These are phyloP conservation scores for Onychomys torridus DNA, from an alignment of 2,797 vertebrate genomes.

Conservation along the genomic window DNA sequence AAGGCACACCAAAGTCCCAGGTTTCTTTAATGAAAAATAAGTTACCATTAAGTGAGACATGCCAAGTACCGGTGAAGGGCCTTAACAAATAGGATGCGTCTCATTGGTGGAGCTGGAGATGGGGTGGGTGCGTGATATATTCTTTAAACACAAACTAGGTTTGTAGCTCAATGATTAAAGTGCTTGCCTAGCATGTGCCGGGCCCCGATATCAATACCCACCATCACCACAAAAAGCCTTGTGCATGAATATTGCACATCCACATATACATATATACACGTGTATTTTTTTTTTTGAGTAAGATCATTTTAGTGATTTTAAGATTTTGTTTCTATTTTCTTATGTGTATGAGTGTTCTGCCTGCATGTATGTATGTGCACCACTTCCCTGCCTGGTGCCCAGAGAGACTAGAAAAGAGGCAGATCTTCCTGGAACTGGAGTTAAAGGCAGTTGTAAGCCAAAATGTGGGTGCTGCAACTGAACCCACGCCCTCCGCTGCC, in stretches of 20 bases:
- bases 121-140: accelerated
- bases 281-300: background rate
- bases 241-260: too few species aligned
- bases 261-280: too few species aligned
- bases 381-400: background rate
- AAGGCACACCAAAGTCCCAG: background rate
- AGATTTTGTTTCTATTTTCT: background rate
- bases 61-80: background rate
- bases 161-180: background rate
- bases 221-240: background rate
- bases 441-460: background rate
- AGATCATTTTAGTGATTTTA: background rate
- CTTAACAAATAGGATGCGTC: background rate
- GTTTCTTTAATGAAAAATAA: background rate
- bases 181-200: background rate
- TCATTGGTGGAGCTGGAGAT: background rate
- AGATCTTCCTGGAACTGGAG: background rate
- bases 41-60: background rate
- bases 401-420: background rate
- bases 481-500: too few species aligned
- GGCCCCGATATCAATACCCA: background rate
- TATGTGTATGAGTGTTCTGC: background rate
- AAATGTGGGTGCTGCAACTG: background rate
- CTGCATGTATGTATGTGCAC: background rate
- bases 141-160: background rate